These are phyloP conservation scores for Lucifuga dentata DNA, from an alignment of 2,113 vertebrate species.

Conservation along the genomic window DNA sequence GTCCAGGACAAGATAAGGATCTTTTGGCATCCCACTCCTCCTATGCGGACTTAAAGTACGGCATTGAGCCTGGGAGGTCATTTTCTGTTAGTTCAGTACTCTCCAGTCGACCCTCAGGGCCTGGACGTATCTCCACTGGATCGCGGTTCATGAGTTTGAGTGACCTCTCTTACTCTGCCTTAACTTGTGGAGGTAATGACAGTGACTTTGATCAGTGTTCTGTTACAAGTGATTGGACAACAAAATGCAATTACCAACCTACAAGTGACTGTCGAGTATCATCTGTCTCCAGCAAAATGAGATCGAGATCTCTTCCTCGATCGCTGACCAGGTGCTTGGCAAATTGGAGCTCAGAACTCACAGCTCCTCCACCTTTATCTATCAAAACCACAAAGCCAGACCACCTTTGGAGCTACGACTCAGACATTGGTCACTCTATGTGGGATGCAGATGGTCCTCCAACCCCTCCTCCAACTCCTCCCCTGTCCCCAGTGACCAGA, in stretches of 20 bases:
- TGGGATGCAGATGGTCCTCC: conserved; percentile 72
- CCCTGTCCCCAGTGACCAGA: conserved; percentile 66
- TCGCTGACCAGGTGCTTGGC: conserved; percentile 63
- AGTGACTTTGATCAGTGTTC: conserved; percentile 42
- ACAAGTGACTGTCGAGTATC: not conserved
- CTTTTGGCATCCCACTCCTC: conserved; percentile 50
- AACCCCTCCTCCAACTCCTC: conserved; percentile 80
- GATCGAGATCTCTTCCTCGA: conserved; percentile 73
- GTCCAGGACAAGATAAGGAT: conserved; percentile 32
- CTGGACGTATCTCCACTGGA: conserved; percentile 81
- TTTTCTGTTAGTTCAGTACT: conserved; percentile 81
- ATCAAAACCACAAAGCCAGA: conserved; percentile 25
- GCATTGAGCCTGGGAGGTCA: conserved; percentile 75
- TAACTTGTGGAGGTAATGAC: conserved; percentile 22
- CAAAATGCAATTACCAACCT: not conserved
- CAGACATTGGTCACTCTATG: conserved; percentile 45
- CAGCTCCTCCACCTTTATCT: not conserved
- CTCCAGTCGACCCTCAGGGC: conserved; percentile 77
- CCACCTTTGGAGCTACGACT: conserved; percentile 38
- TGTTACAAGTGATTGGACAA: conserved; percentile 17
- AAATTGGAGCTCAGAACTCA: conserved; percentile 54
- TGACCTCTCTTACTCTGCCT: conserved; percentile 60
- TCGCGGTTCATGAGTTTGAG: conserved; percentile 73
- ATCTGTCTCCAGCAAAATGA: conserved; percentile 37
- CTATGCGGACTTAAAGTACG: conserved; percentile 81